These are phyloP conservation scores for Conus betulinus DNA, from an alignment of 1,140 invertebrate species.

Conservation along the genomic window DNA sequence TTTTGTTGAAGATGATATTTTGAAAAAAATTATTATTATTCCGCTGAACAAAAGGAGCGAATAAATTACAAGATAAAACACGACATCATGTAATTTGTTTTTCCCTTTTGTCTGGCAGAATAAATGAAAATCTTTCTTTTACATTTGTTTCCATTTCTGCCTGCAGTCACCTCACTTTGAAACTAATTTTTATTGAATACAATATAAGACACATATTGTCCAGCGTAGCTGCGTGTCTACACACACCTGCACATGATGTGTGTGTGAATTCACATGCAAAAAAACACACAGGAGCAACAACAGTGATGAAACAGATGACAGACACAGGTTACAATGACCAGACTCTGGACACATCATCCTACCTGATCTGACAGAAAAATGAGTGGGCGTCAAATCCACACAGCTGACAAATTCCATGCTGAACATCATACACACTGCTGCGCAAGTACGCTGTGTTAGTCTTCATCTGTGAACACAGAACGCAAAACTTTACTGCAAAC, in stretches of 20 bases:
- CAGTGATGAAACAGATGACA: not conserved
- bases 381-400: conserved; percentile 68
- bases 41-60: no score
- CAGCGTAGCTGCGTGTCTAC: not conserved
- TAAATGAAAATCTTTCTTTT: no score
- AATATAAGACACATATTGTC: no score
- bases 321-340: not conserved
- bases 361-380: conserved; percentile 67
- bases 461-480: conserved; percentile 55
- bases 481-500: not conserved
- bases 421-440: conserved; percentile 62
- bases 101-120: no score
- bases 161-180: no score
- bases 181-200: no score
- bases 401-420: conserved; percentile 69
- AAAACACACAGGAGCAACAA: not conserved
- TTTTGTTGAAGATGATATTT: no score
- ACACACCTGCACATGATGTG: not conserved
- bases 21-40: no score
- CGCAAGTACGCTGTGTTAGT: conserved; percentile 61
- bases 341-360: not conserved
- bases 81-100: no score
- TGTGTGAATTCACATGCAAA: not conserved
- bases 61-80: no score
- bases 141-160: no score